These are phyloP conservation scores for Callinectes sapidus DNA, from an alignment of 2,888 invertebrate species.

Conservation along the genomic window DNA sequence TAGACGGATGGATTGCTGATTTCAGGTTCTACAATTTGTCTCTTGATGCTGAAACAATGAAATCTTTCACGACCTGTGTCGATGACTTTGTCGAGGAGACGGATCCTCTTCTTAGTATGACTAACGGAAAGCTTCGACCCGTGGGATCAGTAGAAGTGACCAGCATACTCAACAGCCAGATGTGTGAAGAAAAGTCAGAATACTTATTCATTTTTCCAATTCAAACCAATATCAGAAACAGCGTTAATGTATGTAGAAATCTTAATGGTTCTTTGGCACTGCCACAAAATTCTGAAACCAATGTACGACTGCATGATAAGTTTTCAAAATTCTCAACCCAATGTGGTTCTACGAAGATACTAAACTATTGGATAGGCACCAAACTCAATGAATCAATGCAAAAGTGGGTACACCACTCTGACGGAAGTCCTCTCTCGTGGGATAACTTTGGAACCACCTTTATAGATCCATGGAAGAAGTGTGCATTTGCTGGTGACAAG, in stretches of 20 bases:
- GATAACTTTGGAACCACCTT: neutral
- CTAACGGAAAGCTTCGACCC: neutral
- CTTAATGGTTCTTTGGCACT: constrained; percentile 3
- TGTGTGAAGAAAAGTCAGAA: neutral
- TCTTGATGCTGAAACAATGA: neutral
- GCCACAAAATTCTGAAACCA: neutral
- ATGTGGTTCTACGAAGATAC: neutral
- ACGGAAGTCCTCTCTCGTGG: neutral
- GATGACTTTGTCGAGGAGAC: neutral
- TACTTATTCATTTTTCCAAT: neutral
- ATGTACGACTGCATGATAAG: neutral
- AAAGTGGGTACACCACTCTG: neutral
- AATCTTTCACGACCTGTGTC: neutral
- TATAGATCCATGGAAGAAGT: neutral
- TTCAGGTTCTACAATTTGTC: constrained; percentile 32
- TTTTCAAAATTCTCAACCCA: neutral
- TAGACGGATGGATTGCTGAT: constrained; percentile 27
- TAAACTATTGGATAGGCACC: constrained; percentile 1
- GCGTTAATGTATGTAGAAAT: neutral
- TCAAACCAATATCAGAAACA: no score
- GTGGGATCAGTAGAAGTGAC: neutral
- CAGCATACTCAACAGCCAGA: neutral
- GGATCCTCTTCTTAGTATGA: neutral
- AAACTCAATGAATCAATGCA: neutral
- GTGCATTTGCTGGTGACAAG: neutral